A percentile compares a stretch with the other conserved stretches of the same genome.
These are phyloP conservation scores for Drosophila pegasa DNA, from an alignment of 2,888 invertebrate species.

Conservation along the genomic window DNA sequence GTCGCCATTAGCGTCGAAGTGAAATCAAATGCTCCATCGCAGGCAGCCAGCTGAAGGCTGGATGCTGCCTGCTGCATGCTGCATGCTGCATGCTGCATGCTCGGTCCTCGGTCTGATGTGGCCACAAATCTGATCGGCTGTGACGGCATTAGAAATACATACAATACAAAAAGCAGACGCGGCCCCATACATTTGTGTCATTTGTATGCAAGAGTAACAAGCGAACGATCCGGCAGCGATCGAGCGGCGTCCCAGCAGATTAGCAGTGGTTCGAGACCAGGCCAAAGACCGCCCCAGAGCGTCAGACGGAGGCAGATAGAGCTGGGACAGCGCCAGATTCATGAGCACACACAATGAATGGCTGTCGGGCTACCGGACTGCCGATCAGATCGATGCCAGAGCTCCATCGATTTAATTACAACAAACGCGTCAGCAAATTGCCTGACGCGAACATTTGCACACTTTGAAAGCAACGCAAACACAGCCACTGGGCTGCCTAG, in stretches of 20 bases:
- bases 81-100: conserved; percentile 10
- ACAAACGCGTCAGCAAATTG: conserved; percentile 82
- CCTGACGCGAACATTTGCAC: conserved; percentile 82
- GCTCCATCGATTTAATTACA: conserved; percentile 79
- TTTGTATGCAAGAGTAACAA: conserved; percentile 84
- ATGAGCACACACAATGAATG: conserved; percentile 76
- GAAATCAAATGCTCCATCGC: conserved; percentile 68
- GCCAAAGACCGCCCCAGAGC: conserved; percentile 75
- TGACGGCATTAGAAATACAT: conserved; percentile 79
- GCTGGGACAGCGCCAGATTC: conserved; percentile 76
- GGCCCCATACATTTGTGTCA: conserved; percentile 81
- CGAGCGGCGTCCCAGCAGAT: conserved; percentile 73
- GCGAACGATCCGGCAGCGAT: conserved; percentile 64
- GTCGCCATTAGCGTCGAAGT: conserved; percentile 84
- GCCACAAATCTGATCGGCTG: conserved; percentile 76
- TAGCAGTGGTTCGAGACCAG: conserved; percentile 58
- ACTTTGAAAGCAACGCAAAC: conserved; percentile 71
- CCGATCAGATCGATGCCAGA: conserved; percentile 75
- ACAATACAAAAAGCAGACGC: conserved; percentile 73
- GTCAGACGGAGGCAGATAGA: conserved; percentile 42
- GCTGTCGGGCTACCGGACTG: conserved; percentile 51
- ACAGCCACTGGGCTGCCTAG: conserved; percentile 20
- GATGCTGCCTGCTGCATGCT: conserved; percentile 25
- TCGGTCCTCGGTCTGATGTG: conserved; percentile 55
- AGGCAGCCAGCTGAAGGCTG: conserved; percentile 17